Evolutionary conservation across 2,888 invertebrate species (phyloP), one percentile per base, ranked within the genome.

Genomic region (Apamea anceps): DNA sequence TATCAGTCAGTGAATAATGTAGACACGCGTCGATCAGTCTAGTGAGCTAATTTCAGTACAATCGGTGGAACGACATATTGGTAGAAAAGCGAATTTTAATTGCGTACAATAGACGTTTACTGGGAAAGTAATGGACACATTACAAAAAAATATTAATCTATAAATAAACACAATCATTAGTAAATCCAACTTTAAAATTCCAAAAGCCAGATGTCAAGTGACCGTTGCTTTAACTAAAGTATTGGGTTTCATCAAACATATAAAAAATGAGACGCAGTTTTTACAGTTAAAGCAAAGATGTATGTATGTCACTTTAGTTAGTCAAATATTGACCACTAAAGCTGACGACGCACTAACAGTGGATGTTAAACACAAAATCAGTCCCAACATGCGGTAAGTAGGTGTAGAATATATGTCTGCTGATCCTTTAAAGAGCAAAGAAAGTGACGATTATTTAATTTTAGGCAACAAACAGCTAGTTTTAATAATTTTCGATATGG

Each of bases 1-100:
- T 87, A 87, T 86, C 85, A 87, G 81, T 72, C 81, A 21, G 67
- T 85, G 81, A 81, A 85, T 86, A 87, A 87, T 81, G 81, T 84
- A 45, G 87, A 77, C 85, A 87, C 79, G 85, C 76, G 85, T 86
- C 76, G 75, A 85, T 87, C 85, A 87, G 60, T 84, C 80, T 75
- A 51, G 32, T 73, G 75, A 75, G 75, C 77, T 80, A 77, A 84
- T 85, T 87, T 77, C 60, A 63, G 74, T 67, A 12, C 63, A 80
- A 80, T 72, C 63, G 6, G 73, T 71, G 48, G 65, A 45, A 73
- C 75, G 85, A 80, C 75, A 70, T 72, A 76, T 80, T 72, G 32
- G 42, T 74, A 74, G 82, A 77, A 77, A 73, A 65, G 32, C 28
- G 3, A 68, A 72, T 62, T 75, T 77, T 42, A 74, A 68, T 81